Base-by-base conservation (phyloP, 2,797 vertebrate genomes). In the Spinibarbus caldwelli region DNA sequence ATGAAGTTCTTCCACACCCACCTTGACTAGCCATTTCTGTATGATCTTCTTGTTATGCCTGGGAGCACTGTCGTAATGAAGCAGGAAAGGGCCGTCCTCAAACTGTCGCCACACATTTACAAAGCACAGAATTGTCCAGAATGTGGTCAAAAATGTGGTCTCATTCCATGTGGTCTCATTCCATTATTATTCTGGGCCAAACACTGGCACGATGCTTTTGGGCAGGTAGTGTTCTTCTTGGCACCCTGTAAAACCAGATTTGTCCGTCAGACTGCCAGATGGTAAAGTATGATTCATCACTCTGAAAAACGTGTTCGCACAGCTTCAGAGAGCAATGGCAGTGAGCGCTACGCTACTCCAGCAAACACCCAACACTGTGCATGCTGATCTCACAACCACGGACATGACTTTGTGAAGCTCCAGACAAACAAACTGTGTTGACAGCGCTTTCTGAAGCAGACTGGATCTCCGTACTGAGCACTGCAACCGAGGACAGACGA, bases 221-320 rank as follows among this genome's bases (percentile, higher is more conserved):
- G 15, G 52, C 52, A 82, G 68, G 52, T 82, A 43, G 38, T 54
- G 49, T 82, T 82, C 80, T 72, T 41, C 68, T 72, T 83, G 70
- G 71, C 47, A 5, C 11, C 6, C 31, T 38, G 6, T 29, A 49
- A 31, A 66, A 34, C 78, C 78, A 80, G 62, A 80, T 70, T 70
- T 47, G 36, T 59, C 52, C 71, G 4, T 66, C 57, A 76, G 82
- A 64, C 71, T n/a, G 71, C 26, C 82, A 76, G 82, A 83, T 83
- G 71, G 82, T 66, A 31, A 64, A n/a, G 54, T 31, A 17, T 76
- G 71, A 83, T 49, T 83, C 54, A 82, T 81, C 68, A 83, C 38
- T 82, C 23, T 10, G 8, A 34, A 66, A 66, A 66, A 10, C 38
- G 7, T 26, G 78, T 52, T 38, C 64, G 15, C 62, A n/a, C 64